Evolutionary conservation across 2,113 vertebrate genomes (phyloP), one percentile per base, ranked within the genome.

Genomic region (Camelus dromedarius): DNA sequence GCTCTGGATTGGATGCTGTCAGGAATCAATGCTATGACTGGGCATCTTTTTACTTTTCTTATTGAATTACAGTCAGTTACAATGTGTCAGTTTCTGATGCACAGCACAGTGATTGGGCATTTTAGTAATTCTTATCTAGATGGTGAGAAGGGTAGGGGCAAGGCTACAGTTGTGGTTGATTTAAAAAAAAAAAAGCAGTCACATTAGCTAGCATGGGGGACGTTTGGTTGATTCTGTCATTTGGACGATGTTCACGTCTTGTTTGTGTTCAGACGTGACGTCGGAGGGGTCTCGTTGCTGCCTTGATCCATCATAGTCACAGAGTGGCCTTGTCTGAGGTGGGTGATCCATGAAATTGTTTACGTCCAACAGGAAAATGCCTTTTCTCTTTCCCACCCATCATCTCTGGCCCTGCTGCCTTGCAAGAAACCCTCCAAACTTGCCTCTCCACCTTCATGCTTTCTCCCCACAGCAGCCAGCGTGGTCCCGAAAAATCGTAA

Each of bases 211-310:
- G 28, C 56, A 52, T 16, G 14, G 54, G 14, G 28, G 50, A 6
- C 10, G 15, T 58, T n/a, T n/a, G 35, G 32, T n/a, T 66, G 26
- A 20, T 58, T 20, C 15, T 28, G 13, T 30, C 12, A n/a, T 52
- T 77, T 76, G 32, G 46, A 67, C 1, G 0, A 15, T 6, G 10
- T 13, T 75, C 38, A 14, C 3, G 8, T 20, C 7, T 32, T 22
- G 42, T 69, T 58, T 22, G 4, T 19, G 70, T 91, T 60, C 48
- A 10, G 8, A 75, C 2, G 15, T 18, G 58, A n/a, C n/a, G 11
- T 67, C 0, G 0, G 42, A 38, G 54, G 10, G 54, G 8, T 26
- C 52, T 6, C 19, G 19, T 5, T 38, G 28, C 52, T 2, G 3
- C 35, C 67, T 58, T 6, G 26, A 52, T 54, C 73, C 28, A 4